Base-by-base conservation (phyloP, 2,113 vertebrate genomes). In the Pachypanchax playfairii region DNA sequence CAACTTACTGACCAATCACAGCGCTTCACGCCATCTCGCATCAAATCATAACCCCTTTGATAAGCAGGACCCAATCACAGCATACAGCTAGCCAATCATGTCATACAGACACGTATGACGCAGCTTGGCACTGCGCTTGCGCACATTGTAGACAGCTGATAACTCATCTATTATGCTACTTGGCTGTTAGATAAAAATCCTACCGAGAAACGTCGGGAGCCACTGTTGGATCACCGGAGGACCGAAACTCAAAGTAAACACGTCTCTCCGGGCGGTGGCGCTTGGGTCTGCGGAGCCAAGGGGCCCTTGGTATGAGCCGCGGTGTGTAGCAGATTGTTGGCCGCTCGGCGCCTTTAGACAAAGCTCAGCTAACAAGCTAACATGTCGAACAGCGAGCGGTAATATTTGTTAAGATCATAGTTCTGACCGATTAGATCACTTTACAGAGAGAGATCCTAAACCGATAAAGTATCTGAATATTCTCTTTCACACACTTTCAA, bases 81-180 rank as follows among this genome's bases (percentile, higher is more conserved):
- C 15, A 9, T 10, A 2, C 6, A 13, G 1, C 12, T 39, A 61
- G 35, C 85, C 86, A 88, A 88, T 90, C 64, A 25, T 24, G 36
- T 83, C 80, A 96, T 93, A 94, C 94, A 94, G 88, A 84, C 79
- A 89, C 92, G 92, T 88, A 87, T 86, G 91, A 84, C 87, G 91
- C 90, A 59, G 51, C 83, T 88, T 85, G 72, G 43, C 51, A 76
- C 38, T 73, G 93, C 95, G 96, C 94, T 88, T 93, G 95, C 83
- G 96, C 94, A 90, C 14, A 82, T 75, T 38, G 58, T 54, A 68
- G 73, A 92, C 87, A 91, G 82, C 90, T 89, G 85, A 90, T 89
- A 93, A 93, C 93, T 93, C 94, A 91, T 95, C 94, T 96, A 92
- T 95, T 94, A 94, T 95, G 93, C 94, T 94, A 93, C 94, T 93